Evolutionary conservation across 1,140 invertebrate genomes (phyloP).

Genomic region (Eurosta solidaginis): DNA sequence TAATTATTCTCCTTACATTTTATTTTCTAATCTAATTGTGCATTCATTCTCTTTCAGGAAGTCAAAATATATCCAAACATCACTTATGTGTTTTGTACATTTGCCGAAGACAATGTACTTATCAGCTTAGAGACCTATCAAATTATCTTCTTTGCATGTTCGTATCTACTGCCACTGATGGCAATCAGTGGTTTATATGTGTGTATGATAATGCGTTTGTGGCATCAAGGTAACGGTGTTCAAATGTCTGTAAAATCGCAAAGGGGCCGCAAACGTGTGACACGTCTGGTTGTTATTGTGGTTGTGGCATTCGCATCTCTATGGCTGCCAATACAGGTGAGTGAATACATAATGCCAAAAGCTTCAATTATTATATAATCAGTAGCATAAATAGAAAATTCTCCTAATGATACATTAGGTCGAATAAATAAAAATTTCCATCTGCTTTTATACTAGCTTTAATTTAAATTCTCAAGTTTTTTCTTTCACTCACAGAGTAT

Average conservation of each 20-base stretch:
- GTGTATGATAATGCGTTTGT: constrained; percentile 85
- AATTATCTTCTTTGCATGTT: constrained; percentile 48
- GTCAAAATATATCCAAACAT: constrained; percentile 38
- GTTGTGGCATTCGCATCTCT: constrained; percentile 93
- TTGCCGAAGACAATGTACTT: constrained; percentile 33
- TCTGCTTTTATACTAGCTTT: too few relatives aligned
- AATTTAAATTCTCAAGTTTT: too few relatives aligned
- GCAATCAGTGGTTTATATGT: constrained; percentile 89
- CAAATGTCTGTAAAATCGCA: constrained; percentile 68
- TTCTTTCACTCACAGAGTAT: too few relatives aligned
- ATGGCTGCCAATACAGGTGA: constrained; percentile 93
- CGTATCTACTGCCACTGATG: constrained; percentile 80
- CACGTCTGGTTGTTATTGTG: constrained; percentile 89
- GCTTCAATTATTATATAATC: neutral
- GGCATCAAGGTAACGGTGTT: constrained; percentile 78
- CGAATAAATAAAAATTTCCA: neutral
- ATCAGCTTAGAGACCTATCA: constrained; percentile 44
- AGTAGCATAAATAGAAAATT: neutral
- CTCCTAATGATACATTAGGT: neutral
- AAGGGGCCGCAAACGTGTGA: constrained; percentile 87
- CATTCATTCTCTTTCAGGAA: constrained; percentile 31
- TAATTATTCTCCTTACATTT: neutral
- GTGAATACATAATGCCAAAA: constrained; percentile 41
- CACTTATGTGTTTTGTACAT: constrained; percentile 41
- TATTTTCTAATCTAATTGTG: neutral